Conservation (phyloP, 1,140 invertebrate species). For the Mizuhopecten yessoensis region DNA sequence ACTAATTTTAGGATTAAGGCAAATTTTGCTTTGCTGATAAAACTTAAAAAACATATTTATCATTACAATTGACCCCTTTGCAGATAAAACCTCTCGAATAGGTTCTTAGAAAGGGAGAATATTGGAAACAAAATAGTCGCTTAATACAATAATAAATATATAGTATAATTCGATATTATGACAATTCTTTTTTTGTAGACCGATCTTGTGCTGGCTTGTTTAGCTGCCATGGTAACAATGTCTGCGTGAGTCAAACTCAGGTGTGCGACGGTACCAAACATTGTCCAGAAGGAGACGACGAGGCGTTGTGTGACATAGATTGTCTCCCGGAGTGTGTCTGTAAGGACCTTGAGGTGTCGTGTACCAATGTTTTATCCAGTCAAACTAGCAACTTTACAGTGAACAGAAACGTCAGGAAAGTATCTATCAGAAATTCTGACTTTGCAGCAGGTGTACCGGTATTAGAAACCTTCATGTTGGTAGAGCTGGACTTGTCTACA, state of each 20-base stretch:
- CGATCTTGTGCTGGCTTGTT: constrained; percentile 53
- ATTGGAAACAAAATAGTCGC: no score
- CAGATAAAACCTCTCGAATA: no score
- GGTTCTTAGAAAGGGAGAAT: no score
- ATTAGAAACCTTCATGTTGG: constrained; percentile 39
- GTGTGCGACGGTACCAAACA: constrained; percentile 54
- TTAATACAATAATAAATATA: no score
- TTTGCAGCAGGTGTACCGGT: neutral
- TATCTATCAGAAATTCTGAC: neutral
- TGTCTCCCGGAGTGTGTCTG: constrained; percentile 57
- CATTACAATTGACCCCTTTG: no score
- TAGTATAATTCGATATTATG: no score
- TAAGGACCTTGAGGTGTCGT: constrained; percentile 41
- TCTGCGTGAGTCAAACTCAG: constrained; percentile 41
- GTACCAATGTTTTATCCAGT: neutral
- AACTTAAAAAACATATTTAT: no score
- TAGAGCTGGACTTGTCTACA: neutral
- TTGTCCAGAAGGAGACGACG: constrained; percentile 65
- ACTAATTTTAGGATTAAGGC: no score
- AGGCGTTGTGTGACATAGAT: constrained; percentile 53
- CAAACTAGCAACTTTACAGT: neutral
- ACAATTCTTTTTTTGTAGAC: neutral
- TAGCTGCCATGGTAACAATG: constrained; percentile 45
- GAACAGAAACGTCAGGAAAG: neutral
- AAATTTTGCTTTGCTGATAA: no score